A percentile compares a stretch with the other conserved stretches of the same genome.
phyloP scores from a whole-genome alignment of 2,888 invertebrate species.

The Ornithoptera priamus region DNA sequence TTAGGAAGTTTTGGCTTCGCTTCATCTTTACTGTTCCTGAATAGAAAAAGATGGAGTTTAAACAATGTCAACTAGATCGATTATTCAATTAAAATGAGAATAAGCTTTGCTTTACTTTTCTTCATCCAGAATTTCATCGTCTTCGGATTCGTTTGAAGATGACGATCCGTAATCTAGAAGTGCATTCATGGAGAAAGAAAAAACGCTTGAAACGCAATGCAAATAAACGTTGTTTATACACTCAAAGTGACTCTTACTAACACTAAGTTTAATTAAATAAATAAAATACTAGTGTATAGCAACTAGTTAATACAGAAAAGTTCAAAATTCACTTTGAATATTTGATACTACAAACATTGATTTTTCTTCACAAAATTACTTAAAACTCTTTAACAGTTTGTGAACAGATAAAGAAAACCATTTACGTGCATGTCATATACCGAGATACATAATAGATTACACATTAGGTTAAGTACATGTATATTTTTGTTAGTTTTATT shows the following conservation, averaged over 20 bases:
- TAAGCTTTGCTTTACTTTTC: slow-evolving; percentile 56
- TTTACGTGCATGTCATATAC: too few species aligned
- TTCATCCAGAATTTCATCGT: slow-evolving; percentile 59
- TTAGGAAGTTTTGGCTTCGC: slow-evolving; percentile 79
- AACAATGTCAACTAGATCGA: background rate
- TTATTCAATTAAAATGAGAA: background rate
- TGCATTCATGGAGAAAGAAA: slow-evolving; percentile 76
- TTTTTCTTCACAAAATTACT: background rate
- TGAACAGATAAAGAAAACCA: background rate
- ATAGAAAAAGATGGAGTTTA: slow-evolving; percentile 20
- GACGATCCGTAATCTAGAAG: slow-evolving; percentile 83
- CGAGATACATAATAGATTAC: too few species aligned
- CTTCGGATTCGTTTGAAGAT: slow-evolving; percentile 72
- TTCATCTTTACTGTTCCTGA: slow-evolving; percentile 43
- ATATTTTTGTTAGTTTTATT: too few species aligned
- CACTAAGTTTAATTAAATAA: background rate
- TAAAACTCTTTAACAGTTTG: background rate
- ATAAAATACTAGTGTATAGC: background rate
- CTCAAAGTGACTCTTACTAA: background rate
- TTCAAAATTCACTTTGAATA: background rate
- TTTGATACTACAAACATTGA: background rate
- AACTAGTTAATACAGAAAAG: too few species aligned
- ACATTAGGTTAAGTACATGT: too few species aligned
- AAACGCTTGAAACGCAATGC: background rate
- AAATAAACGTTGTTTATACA: background rate